Percentiles rank a stretch among this genome's conserved stretches.
Evolutionary conservation across 2,888 invertebrate species (phyloP).

Genomic region (Pollenia labialis): DNA sequence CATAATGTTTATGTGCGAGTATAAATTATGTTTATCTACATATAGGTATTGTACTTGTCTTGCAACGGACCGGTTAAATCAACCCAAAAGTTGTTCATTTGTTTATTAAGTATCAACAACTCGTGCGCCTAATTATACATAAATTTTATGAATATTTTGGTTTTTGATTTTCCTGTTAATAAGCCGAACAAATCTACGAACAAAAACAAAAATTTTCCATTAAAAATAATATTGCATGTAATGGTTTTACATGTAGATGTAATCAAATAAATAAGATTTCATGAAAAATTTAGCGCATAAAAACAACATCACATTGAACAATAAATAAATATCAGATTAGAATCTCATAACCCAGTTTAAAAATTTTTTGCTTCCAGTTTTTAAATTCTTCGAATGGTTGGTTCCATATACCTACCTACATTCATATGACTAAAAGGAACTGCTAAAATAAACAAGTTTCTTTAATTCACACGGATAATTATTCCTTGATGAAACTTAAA

Average conservation of each 20-base stretch:
- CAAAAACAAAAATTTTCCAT: too few relatives aligned
- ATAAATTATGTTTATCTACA: conserved; percentile 4
- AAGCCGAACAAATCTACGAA: not conserved
- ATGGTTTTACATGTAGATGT: too few relatives aligned
- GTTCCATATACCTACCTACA: too few relatives aligned
- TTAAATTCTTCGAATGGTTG: too few relatives aligned
- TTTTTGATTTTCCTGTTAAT: not conserved
- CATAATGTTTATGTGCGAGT: not conserved
- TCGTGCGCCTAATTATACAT: not conserved
- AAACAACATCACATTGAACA: too few relatives aligned
- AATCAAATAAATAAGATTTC: too few relatives aligned
- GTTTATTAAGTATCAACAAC: conserved; percentile 32
- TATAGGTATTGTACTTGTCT: conserved; percentile 10
- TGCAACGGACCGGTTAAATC: conserved; percentile 34
- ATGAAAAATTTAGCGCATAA: too few relatives aligned
- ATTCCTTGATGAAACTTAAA: conserved; percentile 10
- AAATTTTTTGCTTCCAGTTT: too few relatives aligned
- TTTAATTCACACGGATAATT: conserved; percentile 58
- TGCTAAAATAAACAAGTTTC: conserved; percentile 41
- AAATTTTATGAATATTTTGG: not conserved
- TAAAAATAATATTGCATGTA: too few relatives aligned
- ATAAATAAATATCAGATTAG: too few relatives aligned
- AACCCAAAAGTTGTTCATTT: conserved; percentile 52
- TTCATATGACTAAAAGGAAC: not conserved
- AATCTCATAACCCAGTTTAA: too few relatives aligned